Conservation (phyloP, 1,140 invertebrate species). For the Bicyclus anynana region DNA sequence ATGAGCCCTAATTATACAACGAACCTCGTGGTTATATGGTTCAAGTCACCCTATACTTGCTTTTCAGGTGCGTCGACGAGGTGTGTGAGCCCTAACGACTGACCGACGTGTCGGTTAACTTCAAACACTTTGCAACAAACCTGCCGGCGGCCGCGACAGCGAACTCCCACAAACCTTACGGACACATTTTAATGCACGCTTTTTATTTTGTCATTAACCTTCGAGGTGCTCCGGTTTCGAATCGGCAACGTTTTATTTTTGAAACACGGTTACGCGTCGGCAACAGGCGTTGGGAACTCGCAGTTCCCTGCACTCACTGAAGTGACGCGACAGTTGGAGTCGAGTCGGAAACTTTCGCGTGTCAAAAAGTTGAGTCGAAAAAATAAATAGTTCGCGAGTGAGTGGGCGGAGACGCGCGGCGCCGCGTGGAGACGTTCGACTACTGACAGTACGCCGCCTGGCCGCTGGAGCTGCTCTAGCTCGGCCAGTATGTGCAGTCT, state of each 20-base stretch:
- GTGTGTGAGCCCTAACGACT: slow-evolving; percentile 10
- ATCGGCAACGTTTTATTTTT: slow-evolving; percentile 73
- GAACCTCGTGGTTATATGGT: no score
- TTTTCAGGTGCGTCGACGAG: no score
- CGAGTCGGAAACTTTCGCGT: slow-evolving; percentile 28
- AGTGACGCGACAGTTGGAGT: slow-evolving; percentile 36
- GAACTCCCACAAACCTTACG: no score
- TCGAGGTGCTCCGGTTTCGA: slow-evolving; percentile 72
- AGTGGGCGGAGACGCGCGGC: slow-evolving; percentile 47
- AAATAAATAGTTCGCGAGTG: slow-evolving; percentile 37
- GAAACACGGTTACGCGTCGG: slow-evolving; percentile 69
- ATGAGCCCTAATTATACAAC: no score
- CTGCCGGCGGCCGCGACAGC: slow-evolving; percentile 33
- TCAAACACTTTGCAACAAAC: slow-evolving; percentile 10
- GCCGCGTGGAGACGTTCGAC: slow-evolving; percentile 56
- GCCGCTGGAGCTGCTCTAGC: slow-evolving; percentile 66
- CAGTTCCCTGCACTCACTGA: slow-evolving; percentile 41
- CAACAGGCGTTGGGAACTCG: slow-evolving; percentile 40
- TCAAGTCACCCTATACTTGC: no score
- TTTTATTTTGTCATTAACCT: slow-evolving; percentile 75
- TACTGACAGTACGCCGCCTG: slow-evolving; percentile 36
- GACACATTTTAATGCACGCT: slow-evolving; percentile 68
- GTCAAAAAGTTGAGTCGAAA: slow-evolving; percentile 33
- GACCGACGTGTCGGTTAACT: slow-evolving; percentile 5
- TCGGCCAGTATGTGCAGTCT: slow-evolving; percentile 67